These are phyloP conservation scores for Conchocele bisecta DNA, from an alignment of 2,888 invertebrate species.

Conservation along the genomic window DNA sequence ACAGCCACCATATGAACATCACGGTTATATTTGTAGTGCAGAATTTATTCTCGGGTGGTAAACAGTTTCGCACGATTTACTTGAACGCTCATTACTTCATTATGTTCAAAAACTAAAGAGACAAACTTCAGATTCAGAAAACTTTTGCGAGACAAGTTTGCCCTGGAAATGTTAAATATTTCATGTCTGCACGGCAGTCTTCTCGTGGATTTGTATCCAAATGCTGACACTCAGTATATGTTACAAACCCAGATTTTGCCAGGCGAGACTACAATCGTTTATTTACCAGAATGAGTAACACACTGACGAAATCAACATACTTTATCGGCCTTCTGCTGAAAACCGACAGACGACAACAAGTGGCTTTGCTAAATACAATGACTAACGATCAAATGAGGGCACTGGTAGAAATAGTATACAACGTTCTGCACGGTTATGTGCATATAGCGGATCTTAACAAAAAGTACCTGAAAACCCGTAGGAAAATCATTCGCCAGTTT, in stretches of 20 bases:
- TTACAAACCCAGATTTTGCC: conserved; percentile 37
- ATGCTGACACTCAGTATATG: conserved; percentile 23
- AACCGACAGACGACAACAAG: conserved; percentile 3
- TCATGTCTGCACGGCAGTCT: conserved; percentile 24
- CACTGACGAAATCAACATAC: neutral
- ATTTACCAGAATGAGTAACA: conserved; percentile 19
- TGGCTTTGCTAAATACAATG: neutral
- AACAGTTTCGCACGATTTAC: conserved; percentile 52
- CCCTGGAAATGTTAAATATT: neutral
- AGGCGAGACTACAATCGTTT: conserved; percentile 32
- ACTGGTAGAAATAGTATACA: neutral
- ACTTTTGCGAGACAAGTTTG: neutral
- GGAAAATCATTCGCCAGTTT: neutral
- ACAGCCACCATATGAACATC: conserved; percentile 48
- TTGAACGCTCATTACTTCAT: conserved; percentile 58
- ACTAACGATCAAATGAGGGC: neutral
- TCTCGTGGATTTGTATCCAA: conserved; percentile 30
- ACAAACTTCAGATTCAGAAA: neutral
- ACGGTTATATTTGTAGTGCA: conserved; percentile 54
- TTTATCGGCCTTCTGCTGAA: conserved; percentile 17
- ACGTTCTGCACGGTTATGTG: neutral
- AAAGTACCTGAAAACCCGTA: neutral
- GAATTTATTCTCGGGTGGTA: conserved; percentile 51
- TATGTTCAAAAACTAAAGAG: conserved; percentile 39
- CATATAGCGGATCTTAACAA: neutral